These are phyloP conservation scores for Trialeurodes vaporariorum DNA, from an alignment of 1,140 invertebrate genomes.

Conservation along the genomic window DNA sequence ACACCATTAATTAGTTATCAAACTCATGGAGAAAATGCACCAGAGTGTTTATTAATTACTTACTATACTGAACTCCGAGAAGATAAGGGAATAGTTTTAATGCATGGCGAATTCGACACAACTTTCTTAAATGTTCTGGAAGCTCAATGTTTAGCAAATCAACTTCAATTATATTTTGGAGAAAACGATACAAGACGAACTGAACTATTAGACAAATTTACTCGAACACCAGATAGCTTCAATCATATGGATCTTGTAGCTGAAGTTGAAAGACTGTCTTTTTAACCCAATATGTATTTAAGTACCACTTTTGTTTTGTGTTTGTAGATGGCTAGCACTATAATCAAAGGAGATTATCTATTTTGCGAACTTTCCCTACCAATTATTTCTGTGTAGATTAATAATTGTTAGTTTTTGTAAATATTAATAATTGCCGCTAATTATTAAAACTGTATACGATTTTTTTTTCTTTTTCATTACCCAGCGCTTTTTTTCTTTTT, in stretches of 20 bases:
- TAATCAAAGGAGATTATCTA: too few relatives aligned
- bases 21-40: constrained; percentile 81
- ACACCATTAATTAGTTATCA: constrained; percentile 78
- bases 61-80: constrained; percentile 70
- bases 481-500: too few relatives aligned
- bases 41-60: constrained; percentile 70
- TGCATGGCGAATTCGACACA: constrained; percentile 78
- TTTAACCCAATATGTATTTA: too few relatives aligned
- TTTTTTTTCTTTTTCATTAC: too few relatives aligned
- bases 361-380: too few relatives aligned
- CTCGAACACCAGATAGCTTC: constrained; percentile 56
- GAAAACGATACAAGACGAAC: constrained; percentile 48
- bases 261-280: constrained; percentile 60
- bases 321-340: too few relatives aligned
- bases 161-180: constrained; percentile 73
- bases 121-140: constrained; percentile 63
- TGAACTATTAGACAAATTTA: constrained; percentile 58
- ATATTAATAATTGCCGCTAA: too few relatives aligned
- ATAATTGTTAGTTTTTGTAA: too few relatives aligned
- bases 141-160: constrained; percentile 73
- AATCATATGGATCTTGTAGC: constrained; percentile 71
- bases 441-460: too few relatives aligned
- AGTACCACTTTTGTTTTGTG: too few relatives aligned
- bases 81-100: constrained; percentile 66
- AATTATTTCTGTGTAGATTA: too few relatives aligned